Base-by-base conservation (phyloP, 2,888 invertebrate species). In the Sussaba pulchella region DNA sequence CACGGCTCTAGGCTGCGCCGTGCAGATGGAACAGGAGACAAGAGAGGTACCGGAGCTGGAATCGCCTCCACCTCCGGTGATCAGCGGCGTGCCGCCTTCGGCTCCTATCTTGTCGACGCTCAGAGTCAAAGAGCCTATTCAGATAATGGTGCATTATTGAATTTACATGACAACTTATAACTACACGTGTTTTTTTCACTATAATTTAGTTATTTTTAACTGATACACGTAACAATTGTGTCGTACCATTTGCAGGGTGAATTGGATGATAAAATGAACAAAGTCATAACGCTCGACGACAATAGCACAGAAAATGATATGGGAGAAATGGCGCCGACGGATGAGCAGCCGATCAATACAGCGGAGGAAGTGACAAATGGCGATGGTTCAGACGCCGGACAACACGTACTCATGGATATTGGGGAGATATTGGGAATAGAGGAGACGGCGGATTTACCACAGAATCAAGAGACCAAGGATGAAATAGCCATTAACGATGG, bases 31-130 rank as follows among this genome's bases (percentile, higher is more conserved):
- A 57, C 86, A 76, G 77, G 86, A 85, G 57, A 73, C 82, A 71
- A 87, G 88, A 59, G 87, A 77, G 39, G 88, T 90, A 21, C 89
- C 89, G 12, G 90, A 89, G 79, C 78, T 90, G 59, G 90, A 89
- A 61, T 87, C 87, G 24, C 86, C 89, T 36, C 87, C 87, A n/a
- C 88, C 88, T 47, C 87, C 87, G 24, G 87, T 88, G 78, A 90
- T 92, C 82, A 89, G 84, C 77, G 88, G 84, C 67, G 84, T 88
- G 67, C 86, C 85, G 54, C 81, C 82, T 61, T 78, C 83, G 24
- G 81, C 84, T 39, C 82, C 86, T 41, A 88, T 87, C 74, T 81
- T 83, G 64, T 87, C 87, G 26, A 86, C 87, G 47, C 81, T 88
- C 50, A 86, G 83, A 82, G 82, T 85, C 36, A 88, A 87, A 82